Evolutionary conservation across 2,888 invertebrate species (phyloP).

Genomic region (Lepidochitona cinerea): DNA sequence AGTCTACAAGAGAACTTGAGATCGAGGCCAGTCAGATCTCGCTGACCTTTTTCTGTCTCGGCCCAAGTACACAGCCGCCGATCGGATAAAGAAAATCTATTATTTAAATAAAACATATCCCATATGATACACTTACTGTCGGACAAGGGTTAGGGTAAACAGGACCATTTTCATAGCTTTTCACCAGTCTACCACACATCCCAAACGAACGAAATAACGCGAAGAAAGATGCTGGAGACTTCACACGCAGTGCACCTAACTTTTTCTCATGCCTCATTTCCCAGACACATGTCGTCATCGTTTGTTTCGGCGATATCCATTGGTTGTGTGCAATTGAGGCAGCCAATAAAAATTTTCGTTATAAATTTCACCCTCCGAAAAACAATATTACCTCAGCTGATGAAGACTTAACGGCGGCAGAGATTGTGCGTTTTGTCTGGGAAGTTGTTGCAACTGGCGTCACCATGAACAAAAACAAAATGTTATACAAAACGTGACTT

Average conservation of each 20-base stretch:
- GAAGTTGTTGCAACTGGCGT: too few species aligned
- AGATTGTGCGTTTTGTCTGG: too few species aligned
- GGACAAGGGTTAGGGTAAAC: slow-evolving; percentile 51
- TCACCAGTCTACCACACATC: neutral
- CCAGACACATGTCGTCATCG: slow-evolving; percentile 9
- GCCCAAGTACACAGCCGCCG: neutral
- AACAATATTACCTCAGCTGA: neutral
- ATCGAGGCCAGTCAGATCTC: neutral
- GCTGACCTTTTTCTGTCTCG: neutral
- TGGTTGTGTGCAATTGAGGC: neutral
- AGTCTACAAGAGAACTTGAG: neutral
- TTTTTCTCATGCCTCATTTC: slow-evolving; percentile 9
- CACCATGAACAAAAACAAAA: too few species aligned
- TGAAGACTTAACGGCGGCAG: neutral
- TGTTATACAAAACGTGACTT: too few species aligned
- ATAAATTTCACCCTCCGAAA: neutral
- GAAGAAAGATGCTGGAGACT: neutral
- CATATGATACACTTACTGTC: slow-evolving; percentile 46
- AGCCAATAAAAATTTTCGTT: neutral
- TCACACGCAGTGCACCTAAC: neutral
- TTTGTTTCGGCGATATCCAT: neutral
- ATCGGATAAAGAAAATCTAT: neutral
- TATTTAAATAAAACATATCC: neutral
- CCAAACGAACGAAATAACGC: neutral
- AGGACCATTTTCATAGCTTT: slow-evolving; percentile 37